Conservation (phyloP, 1,140 invertebrate genomes). For the Amyelois transitella region DNA sequence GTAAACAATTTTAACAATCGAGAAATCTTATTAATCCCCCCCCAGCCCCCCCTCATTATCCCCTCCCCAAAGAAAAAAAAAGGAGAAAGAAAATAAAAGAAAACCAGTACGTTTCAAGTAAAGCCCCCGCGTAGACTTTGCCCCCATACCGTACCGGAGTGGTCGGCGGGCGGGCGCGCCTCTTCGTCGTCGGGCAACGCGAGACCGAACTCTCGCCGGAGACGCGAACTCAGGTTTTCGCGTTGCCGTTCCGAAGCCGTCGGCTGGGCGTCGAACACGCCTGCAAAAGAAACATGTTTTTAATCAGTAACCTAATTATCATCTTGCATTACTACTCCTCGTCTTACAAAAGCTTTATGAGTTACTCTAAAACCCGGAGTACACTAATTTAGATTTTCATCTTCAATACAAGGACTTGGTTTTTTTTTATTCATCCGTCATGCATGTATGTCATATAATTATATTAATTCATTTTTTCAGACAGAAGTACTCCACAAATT, state of each 20-base stretch:
- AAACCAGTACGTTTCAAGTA: background rate
- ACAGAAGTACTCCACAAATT: too few species aligned
- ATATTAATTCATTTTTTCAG: too few species aligned
- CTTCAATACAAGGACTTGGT: too few species aligned
- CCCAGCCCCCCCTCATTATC: too few species aligned
- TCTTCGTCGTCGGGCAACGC: constrained; percentile 82
- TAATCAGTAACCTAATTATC: background rate
- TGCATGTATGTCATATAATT: too few species aligned
- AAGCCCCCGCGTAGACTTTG: background rate
- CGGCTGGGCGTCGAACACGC: constrained; percentile 73
- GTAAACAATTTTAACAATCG: too few species aligned
- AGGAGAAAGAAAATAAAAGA: background rate
- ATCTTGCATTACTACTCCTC: too few species aligned
- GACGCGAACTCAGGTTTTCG: constrained; percentile 83
- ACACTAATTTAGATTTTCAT: too few species aligned
- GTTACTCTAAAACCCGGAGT: too few species aligned
- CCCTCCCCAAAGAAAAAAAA: too few species aligned
- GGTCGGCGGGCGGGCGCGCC: constrained; percentile 60
- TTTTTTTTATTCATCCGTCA: too few species aligned
- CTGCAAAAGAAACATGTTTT: constrained; percentile 20
- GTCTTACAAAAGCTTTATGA: too few species aligned
- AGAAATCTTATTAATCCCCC: background rate
- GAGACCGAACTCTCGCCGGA: constrained; percentile 84
- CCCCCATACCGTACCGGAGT: constrained; percentile 18
- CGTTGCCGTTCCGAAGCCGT: constrained; percentile 80